Base-by-base conservation (phyloP, 2,888 invertebrate genomes). In the Eilema depressum region DNA sequence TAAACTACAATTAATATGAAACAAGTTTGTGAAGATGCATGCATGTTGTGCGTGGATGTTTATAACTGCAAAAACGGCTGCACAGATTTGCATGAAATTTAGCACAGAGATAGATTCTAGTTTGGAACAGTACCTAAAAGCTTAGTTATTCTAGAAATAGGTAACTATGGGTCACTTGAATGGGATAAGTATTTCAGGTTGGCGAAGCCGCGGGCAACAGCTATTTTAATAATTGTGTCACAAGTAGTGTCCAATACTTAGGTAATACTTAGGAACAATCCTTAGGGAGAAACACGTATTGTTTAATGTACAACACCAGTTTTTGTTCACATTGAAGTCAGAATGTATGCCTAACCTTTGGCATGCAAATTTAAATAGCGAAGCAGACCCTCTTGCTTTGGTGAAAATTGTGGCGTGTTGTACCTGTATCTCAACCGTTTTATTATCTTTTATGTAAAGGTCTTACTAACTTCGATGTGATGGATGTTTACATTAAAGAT, bases 321-420 rank as follows among this genome's bases (percentile, higher is more conserved):
- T 59, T 67, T 60, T 41, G 10, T 37, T 47, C 12, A 14, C 47
- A 61, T 61, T 67, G 14, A 60, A 60, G 28, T 60, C 28, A 60
- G 41, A 60, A 63, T 59, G 57, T 71, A 47, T 57, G 41, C 33
- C 59, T 66, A 53, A 53, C 71, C 76, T 63, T 78, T 72, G 37
- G 23, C 74, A 78, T 78, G 80, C 70, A 74, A 77, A 78, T 77
- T 66, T 70, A 76, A 71, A 63, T 63, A 57, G 61, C 57, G 30
- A n/a, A 66, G 41, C 28, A 33, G 26, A 47, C 70, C 70, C 68
- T 79, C 64, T 41, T 66, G 67, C 14, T 47, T 66, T 73, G 53
- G 60, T 66, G 63, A 26, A 76, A 75, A 67, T 65, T 59, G 66
- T 41, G 33, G 66, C 47, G 59, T 28, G 23, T 64, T 65, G 3